These are phyloP conservation scores for Cecropterus lyciades DNA, from an alignment of 1,140 invertebrate genomes.

Conservation along the genomic window DNA sequence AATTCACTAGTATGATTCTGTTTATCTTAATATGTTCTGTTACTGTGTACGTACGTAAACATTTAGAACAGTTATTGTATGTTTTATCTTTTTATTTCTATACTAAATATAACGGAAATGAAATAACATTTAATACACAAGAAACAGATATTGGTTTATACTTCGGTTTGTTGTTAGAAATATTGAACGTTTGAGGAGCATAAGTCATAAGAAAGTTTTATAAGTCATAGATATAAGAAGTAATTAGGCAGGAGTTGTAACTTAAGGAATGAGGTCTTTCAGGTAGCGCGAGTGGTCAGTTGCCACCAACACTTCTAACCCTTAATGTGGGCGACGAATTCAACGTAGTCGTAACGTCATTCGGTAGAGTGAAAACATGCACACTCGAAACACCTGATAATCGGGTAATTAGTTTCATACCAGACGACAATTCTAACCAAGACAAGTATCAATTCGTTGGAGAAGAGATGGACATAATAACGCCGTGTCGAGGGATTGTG, in stretches of 20 bases:
- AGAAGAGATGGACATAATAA: slow-evolving; percentile 13
- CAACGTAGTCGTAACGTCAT: slow-evolving; percentile 30
- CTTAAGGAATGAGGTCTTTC: slow-evolving; percentile 23
- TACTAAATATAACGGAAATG: too few species aligned
- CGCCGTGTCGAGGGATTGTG: slow-evolving; percentile 37
- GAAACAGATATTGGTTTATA: too few species aligned
- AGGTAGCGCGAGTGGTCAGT: slow-evolving; percentile 17
- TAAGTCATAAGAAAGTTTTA: too few species aligned
- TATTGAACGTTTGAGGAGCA: background rate
- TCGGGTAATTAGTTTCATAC: slow-evolving; percentile 42
- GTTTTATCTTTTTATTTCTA: too few species aligned
- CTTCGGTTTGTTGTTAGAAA: too few species aligned
- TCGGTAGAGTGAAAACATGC: slow-evolving; percentile 35
- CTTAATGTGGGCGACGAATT: slow-evolving; percentile 38
- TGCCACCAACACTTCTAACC: slow-evolving; percentile 10
- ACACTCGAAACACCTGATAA: slow-evolving; percentile 30
- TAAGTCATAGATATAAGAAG: background rate
- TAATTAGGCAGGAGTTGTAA: too few species aligned
- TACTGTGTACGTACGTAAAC: too few species aligned
- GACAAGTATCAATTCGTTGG: slow-evolving; percentile 38
- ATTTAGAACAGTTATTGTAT: too few species aligned
- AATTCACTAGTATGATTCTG: too few species aligned
- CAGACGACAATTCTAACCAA: slow-evolving; percentile 38
- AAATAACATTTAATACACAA: too few species aligned
- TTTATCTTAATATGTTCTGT: too few species aligned